These are phyloP conservation scores for Chrysemys picta DNA, from an alignment of 2,113 vertebrate species.

Conservation along the genomic window DNA sequence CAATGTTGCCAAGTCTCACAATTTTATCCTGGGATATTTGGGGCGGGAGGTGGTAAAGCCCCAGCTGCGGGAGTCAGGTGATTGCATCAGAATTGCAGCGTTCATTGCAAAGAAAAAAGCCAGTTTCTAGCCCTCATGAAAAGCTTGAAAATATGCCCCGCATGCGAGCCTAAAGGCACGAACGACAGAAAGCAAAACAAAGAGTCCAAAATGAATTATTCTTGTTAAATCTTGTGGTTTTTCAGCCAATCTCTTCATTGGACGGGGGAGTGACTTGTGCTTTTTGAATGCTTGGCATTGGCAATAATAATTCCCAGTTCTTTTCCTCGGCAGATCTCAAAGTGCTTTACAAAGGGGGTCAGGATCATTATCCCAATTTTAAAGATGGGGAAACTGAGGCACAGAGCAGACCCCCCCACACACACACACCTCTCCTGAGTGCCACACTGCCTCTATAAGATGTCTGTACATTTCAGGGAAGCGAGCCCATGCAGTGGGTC, in stretches of 20 bases:
- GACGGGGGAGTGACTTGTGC: neutral
- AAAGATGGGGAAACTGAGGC: neutral
- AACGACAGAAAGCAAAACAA: neutral
- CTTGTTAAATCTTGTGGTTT: neutral
- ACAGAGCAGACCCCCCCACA: neutral
- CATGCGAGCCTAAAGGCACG: neutral
- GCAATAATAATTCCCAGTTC: neutral
- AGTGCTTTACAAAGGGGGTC: neutral
- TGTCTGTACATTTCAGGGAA: neutral
- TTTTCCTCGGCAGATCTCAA: neutral
- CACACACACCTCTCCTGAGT: neutral
- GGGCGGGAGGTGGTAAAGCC: neutral
- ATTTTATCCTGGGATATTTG: neutral
- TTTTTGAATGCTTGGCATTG: neutral
- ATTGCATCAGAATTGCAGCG: neutral
- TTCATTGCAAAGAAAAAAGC: neutral
- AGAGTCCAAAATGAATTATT: neutral
- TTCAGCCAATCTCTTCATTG: neutral
- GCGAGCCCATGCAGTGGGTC: neutral
- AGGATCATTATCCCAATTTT: neutral
- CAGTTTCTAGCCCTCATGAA: neutral
- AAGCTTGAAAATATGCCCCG: neutral
- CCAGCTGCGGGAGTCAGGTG: neutral
- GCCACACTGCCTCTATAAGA: neutral
- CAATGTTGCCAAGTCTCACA: neutral